Conservation (phyloP, 2,888 invertebrate species). For the Ferrisia virgata region DNA sequence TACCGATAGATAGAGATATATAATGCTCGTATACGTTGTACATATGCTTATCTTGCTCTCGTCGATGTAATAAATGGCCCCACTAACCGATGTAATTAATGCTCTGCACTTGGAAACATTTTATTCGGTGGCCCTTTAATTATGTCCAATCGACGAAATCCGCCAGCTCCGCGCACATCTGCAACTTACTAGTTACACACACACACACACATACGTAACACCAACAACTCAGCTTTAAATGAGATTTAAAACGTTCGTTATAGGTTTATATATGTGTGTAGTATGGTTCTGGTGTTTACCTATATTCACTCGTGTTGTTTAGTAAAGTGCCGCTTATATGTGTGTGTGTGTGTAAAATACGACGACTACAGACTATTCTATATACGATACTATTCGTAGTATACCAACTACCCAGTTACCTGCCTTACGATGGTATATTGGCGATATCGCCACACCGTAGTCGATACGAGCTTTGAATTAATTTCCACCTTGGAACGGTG, state of each 20-base stretch:
- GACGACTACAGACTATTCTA: neutral
- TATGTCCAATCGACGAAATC: neutral
- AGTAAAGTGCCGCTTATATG: neutral
- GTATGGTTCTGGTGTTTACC: too few species aligned
- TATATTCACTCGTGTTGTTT: neutral
- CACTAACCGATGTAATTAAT: conserved; percentile 1
- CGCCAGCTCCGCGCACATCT: neutral
- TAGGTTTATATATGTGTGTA: neutral
- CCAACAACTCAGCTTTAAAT: neutral
- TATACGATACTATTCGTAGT: too few species aligned
- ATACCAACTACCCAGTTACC: too few species aligned
- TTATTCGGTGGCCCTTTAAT: conserved; percentile 16
- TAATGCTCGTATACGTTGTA: neutral
- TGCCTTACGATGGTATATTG: too few species aligned
- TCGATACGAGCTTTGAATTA: conserved; percentile 3
- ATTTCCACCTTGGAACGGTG: neutral
- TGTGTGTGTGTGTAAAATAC: neutral
- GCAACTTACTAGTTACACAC: too few species aligned
- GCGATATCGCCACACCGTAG: neutral
- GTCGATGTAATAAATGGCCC: neutral
- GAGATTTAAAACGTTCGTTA: neutral
- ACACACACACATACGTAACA: neutral
- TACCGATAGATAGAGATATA: too few species aligned
- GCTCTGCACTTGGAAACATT: neutral
- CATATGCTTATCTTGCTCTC: neutral